Evolutionary conservation across 1,140 invertebrate species (phyloP).

Genomic region (Drosophila erecta): DNA sequence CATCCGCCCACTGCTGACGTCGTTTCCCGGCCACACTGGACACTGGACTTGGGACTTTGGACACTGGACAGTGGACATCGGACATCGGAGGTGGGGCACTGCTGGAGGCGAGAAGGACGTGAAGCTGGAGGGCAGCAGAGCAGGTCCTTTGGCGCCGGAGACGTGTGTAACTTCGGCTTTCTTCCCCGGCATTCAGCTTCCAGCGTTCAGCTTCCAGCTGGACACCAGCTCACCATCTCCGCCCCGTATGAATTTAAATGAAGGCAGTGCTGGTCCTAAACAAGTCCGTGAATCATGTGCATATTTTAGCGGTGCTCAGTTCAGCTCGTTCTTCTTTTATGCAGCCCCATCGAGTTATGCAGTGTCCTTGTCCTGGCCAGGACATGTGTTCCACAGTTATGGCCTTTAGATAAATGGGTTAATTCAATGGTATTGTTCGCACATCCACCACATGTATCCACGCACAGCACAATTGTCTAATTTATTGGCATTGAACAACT

Average conservation of each 20-base stretch:
- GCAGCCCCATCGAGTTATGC: conserved; percentile 40
- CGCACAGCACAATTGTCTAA: background rate
- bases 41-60: background rate
- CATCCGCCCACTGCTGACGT: conserved; percentile 40
- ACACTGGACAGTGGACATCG: too few species aligned
- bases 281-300: conserved; percentile 69
- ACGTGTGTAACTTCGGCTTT: conserved; percentile 37
- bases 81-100: too few species aligned
- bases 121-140: conserved; percentile 9
- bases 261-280: conserved; percentile 46
- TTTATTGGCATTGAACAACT: conserved; percentile 1
- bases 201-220: conserved; percentile 8
- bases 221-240: conserved; percentile 38
- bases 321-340: conserved; percentile 32
- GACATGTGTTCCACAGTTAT: background rate
- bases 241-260: conserved; percentile 72
- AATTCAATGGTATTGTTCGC: conserved; percentile 1
- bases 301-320: conserved; percentile 62
- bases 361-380: conserved; percentile 17
- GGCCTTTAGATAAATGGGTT: background rate
- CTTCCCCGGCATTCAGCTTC: background rate
- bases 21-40: conserved; percentile 11
- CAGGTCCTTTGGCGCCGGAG: conserved; percentile 38
- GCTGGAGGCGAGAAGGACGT: background rate
- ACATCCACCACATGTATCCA: background rate